A percentile compares a stretch with the other conserved stretches of the same genome.
phyloP scores from a whole-genome alignment of 2,888 invertebrate genomes.

The Ophonus ardosiacus region DNA sequence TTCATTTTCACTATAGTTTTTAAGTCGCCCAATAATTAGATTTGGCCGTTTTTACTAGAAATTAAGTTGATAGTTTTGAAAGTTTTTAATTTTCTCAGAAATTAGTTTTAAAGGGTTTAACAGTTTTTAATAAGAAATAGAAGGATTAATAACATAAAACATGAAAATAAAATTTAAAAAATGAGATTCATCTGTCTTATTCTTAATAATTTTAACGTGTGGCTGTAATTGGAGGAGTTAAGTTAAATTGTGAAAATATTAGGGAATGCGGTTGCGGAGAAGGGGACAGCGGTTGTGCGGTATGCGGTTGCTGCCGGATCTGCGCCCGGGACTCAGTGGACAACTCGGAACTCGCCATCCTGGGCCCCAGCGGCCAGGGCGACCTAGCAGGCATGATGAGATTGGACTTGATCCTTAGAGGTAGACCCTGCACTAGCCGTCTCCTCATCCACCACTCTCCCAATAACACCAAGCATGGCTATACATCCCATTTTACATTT shows the following conservation, averaged over 20 bases:
- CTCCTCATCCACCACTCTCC: background rate
- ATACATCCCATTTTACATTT: background rate
- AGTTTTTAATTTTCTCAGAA: too few species aligned
- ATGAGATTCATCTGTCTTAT: too few species aligned
- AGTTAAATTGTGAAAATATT: slow-evolving; percentile 53
- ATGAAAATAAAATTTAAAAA: too few species aligned
- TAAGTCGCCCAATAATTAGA: too few species aligned
- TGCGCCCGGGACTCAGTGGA: slow-evolving; percentile 87
- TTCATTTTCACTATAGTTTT: too few species aligned
- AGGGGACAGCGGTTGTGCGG: slow-evolving; percentile 95
- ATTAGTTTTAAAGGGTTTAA: too few species aligned
- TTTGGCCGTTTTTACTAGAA: too few species aligned
- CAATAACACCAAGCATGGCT: background rate
- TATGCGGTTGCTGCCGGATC: slow-evolving; percentile 93
- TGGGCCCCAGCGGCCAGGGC: slow-evolving; percentile 75
- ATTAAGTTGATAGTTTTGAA: too few species aligned
- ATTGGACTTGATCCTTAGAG: slow-evolving; percentile 78
- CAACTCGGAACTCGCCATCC: slow-evolving; percentile 76
- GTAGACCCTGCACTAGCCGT: slow-evolving; percentile 68
- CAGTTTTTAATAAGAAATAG: too few species aligned
- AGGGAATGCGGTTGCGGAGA: slow-evolving; percentile 97
- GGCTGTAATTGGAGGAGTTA: background rate
- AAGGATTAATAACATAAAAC: too few species aligned
- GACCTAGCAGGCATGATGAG: slow-evolving; percentile 79
- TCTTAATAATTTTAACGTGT: too few species aligned